Evolutionary conservation across 2,797 vertebrate genomes (phyloP).

Genomic region (Platyrinchus mystaceus): DNA sequence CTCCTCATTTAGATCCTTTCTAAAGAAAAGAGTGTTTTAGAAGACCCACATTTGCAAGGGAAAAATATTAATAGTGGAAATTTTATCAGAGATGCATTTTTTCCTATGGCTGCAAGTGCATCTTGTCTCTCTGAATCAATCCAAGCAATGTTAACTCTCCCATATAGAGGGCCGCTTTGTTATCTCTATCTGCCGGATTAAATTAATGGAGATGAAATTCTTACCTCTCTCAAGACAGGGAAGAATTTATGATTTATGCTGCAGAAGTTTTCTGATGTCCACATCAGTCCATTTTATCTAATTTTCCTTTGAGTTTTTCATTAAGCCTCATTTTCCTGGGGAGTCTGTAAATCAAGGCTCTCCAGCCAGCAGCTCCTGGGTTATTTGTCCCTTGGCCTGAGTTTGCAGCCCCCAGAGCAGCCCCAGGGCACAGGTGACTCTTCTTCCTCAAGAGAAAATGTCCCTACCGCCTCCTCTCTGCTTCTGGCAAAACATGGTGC

Average conservation of each 20-base stretch:
- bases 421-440: background rate
- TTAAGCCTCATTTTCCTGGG: background rate
- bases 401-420: background rate
- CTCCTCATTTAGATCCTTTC: conserved; percentile 42
- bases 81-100: conserved; percentile 17
- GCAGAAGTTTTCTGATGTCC: background rate
- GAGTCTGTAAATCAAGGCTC: background rate
- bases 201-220: conserved; percentile 8
- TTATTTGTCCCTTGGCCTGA: background rate
- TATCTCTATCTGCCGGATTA: background rate
- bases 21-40: conserved; percentile 26
- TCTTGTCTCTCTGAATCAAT: conserved; percentile 20
- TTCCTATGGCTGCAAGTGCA: conserved; percentile 5
- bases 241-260: background rate
- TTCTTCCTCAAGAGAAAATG: background rate
- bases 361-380: background rate
- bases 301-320: background rate
- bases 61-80: conserved; percentile 49
- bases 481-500: fast-evolving
- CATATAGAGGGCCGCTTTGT: background rate
- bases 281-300: background rate
- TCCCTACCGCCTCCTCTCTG: background rate
- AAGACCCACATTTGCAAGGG: conserved; percentile 49
- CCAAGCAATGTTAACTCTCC: conserved; percentile 4
- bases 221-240: background rate